Evolutionary conservation across 2,797 vertebrate species (phyloP).

Genomic region (Lutjanus argentimaculatus): DNA sequence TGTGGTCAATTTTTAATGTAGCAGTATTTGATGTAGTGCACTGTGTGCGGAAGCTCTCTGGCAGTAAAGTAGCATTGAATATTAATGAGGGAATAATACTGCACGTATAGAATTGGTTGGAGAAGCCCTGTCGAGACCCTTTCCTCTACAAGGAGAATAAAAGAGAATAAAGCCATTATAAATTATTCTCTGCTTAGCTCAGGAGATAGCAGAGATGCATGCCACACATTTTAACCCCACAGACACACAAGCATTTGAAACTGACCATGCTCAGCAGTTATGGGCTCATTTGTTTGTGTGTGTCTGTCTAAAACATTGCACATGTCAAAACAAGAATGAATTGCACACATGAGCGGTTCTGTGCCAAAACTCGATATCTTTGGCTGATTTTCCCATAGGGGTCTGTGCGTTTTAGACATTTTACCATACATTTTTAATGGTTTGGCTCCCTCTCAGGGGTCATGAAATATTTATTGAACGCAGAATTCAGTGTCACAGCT

Average conservation of each 20-base stretch:
- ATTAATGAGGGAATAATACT: slow-evolving; percentile 79
- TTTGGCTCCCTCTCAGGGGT: slow-evolving; percentile 64
- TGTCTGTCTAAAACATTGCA: slow-evolving; percentile 24
- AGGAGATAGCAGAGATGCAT: slow-evolving; percentile 17
- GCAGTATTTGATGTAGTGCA: slow-evolving; percentile 68
- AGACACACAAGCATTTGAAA: slow-evolving; percentile 30
- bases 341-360: slow-evolving; percentile 13
- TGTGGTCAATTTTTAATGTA: slow-evolving; percentile 74
- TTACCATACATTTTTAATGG: slow-evolving; percentile 79
- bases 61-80: slow-evolving; percentile 76
- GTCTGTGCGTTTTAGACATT: slow-evolving; percentile 67
- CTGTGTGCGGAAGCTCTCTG: slow-evolving; percentile 66
- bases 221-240: slow-evolving; percentile 36
- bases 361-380: slow-evolving; percentile 49
- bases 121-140: slow-evolving; percentile 71
- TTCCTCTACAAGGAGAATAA: slow-evolving; percentile 55
- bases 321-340: slow-evolving; percentile 57
- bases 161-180: slow-evolving; percentile 63
- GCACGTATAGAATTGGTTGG: slow-evolving; percentile 67
- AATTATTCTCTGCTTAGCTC: slow-evolving; percentile 71
- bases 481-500: slow-evolving; percentile 73
- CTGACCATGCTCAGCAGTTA: slow-evolving; percentile 45
- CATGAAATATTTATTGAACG: slow-evolving; percentile 75
- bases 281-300: slow-evolving; percentile 25
- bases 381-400: slow-evolving; percentile 58